These are phyloP conservation scores for Whitmania pigra DNA, from an alignment of 1,140 invertebrate genomes.

Conservation along the genomic window DNA sequence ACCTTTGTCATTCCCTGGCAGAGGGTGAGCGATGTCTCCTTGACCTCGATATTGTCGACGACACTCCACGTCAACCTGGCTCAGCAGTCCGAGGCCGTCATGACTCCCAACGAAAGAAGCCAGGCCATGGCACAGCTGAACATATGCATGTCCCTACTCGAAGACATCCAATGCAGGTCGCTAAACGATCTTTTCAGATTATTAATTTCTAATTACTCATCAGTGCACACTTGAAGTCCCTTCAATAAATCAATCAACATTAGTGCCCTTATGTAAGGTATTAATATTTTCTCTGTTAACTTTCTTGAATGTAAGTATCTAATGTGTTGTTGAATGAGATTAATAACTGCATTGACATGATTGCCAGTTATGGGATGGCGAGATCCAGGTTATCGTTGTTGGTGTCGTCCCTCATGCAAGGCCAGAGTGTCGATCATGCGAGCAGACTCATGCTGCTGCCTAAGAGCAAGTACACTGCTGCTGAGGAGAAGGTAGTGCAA, in stretches of 20 bases:
- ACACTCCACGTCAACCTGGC: slow-evolving; percentile 41
- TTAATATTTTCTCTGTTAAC: not conserved
- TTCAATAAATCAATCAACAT: not conserved
- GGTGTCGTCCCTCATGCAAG: not conserved
- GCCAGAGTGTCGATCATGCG: not conserved
- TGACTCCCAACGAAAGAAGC: slow-evolving; percentile 1
- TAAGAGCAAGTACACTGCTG: not conserved
- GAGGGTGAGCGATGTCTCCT: slow-evolving; percentile 32
- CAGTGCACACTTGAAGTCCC: too few relatives aligned
- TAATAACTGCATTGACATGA: not conserved
- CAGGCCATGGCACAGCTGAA: slow-evolving; percentile 35
- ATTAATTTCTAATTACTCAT: too few relatives aligned
- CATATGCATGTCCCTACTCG: slow-evolving; percentile 48
- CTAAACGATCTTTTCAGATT: not conserved
- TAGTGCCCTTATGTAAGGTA: not conserved
- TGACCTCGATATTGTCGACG: not conserved
- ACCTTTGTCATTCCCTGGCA: slow-evolving; percentile 60
- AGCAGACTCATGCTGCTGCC: not conserved
- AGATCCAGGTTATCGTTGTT: not conserved
- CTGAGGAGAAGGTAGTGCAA: not conserved
- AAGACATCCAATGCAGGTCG: slow-evolving; percentile 65
- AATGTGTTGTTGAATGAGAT: not conserved
- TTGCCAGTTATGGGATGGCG: not conserved
- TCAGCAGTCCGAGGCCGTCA: slow-evolving; percentile 30
- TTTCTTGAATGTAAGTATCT: not conserved